phyloP scores from a whole-genome alignment of 1,140 invertebrate genomes.

The Drosophila jambulina region DNA sequence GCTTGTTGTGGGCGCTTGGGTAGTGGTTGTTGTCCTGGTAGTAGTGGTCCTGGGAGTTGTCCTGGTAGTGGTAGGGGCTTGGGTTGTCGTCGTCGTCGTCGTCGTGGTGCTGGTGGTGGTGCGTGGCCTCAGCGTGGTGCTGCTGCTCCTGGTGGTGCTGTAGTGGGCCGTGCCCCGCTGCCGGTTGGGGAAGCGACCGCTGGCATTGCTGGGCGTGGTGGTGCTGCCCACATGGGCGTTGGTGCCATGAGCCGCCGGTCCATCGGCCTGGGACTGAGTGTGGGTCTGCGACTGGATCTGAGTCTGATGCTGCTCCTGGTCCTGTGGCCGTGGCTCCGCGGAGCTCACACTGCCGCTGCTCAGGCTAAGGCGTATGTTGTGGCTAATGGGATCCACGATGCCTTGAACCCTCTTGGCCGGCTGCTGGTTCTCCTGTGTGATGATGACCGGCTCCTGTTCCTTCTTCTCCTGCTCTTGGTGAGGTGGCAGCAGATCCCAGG shows the following conservation, averaged over 20 bases:
- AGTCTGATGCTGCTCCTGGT: conserved; percentile 26
- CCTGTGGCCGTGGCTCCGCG: conserved; percentile 12
- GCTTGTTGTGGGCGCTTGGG: conserved; percentile 40
- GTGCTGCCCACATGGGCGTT: conserved; percentile 72
- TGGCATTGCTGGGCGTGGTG: conserved; percentile 47
- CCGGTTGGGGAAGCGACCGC: conserved; percentile 53
- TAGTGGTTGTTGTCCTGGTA: conserved; percentile 37
- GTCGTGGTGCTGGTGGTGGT: conserved; percentile 21
- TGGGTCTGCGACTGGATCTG: neutral
- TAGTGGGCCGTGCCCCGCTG: conserved; percentile 67
- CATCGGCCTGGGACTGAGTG: conserved; percentile 13
- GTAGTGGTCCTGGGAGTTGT: conserved; percentile 44
- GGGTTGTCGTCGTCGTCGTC: conserved; percentile 31
- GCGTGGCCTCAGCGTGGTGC: conserved; percentile 25
- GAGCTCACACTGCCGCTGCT: conserved; percentile 59
- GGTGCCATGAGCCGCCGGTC: conserved; percentile 60
- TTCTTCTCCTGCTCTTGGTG: conserved; percentile 13
- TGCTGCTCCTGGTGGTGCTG: conserved; percentile 61
- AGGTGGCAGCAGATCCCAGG: conserved; percentile 80
- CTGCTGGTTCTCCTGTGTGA: conserved; percentile 62
- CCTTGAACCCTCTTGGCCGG: conserved; percentile 51
- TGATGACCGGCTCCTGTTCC: conserved; percentile 54
- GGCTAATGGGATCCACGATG: conserved; percentile 54
- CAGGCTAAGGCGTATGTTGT: conserved; percentile 67
- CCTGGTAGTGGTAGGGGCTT: neutral